These are phyloP conservation scores for Mesorhabditis spiculigera DNA, from an alignment of 2,888 invertebrate genomes.

Conservation along the genomic window DNA sequence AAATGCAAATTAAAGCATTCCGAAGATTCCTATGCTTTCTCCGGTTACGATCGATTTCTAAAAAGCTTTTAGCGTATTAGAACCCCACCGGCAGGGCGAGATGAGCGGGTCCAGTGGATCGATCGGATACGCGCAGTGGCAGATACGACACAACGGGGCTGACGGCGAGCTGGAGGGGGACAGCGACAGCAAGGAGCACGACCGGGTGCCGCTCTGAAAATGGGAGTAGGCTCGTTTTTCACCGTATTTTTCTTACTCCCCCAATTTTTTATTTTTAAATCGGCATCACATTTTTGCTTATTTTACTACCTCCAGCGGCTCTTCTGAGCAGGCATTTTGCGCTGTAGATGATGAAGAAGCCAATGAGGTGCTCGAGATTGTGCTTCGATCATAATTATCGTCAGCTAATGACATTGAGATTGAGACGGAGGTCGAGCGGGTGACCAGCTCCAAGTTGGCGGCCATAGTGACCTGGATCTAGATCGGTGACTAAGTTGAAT, in stretches of 20 bases:
- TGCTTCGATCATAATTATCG: neutral
- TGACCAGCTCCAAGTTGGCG: conserved; percentile 9
- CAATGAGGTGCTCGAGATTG: conserved; percentile 8
- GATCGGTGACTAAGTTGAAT: too few species aligned
- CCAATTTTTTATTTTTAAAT: neutral
- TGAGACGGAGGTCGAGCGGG: neutral
- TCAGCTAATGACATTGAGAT: conserved; percentile 1
- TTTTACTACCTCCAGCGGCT: too few species aligned
- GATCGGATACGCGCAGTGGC: conserved; percentile 63
- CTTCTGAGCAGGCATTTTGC: too few species aligned
- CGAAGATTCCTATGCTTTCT: too few species aligned
- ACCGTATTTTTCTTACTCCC: conserved; percentile 1
- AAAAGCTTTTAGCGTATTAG: neutral
- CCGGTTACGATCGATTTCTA: too few species aligned
- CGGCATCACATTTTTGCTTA: too few species aligned
- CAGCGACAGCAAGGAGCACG: conserved; percentile 28
- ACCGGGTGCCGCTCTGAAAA: conserved; percentile 19
- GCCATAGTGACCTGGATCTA: neutral
- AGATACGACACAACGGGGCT: conserved; percentile 63
- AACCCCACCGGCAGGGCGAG: conserved; percentile 62
- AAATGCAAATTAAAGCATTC: neutral
- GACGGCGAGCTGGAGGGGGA: conserved; percentile 34
- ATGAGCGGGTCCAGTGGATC: conserved; percentile 60
- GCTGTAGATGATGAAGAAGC: neutral
- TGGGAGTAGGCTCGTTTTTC: neutral